Evolutionary conservation across 1,140 invertebrate species (phyloP).

Genomic region (Bursaphelenchus mucronatus): DNA sequence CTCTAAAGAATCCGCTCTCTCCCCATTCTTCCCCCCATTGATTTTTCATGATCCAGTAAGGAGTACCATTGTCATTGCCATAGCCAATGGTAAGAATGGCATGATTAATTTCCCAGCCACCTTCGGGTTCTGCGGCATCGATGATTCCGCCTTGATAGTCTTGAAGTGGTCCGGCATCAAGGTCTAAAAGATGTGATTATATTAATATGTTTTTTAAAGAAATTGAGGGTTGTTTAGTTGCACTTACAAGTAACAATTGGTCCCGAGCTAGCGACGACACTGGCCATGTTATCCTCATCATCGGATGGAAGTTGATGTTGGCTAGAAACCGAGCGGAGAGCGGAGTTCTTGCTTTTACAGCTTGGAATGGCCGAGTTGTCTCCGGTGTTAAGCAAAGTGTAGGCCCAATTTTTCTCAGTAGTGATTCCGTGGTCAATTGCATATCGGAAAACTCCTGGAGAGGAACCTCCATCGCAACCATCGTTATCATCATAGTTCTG

Average conservation of each 20-base stretch:
- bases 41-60: constrained; percentile 66
- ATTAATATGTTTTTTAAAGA: no score
- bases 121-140: no score
- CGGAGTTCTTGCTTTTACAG: neutral
- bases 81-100: constrained; percentile 65
- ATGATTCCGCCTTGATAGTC: no score
- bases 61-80: constrained; percentile 66
- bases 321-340: constrained; percentile 18
- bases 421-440: constrained; percentile 29
- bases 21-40: constrained; percentile 34
- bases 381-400: neutral
- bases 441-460: constrained; percentile 36
- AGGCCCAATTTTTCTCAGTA: constrained; percentile 20
- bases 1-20: constrained; percentile 24
- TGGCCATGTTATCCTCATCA: constrained; percentile 32
- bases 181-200: no score
- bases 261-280: constrained; percentile 32
- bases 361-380: neutral
- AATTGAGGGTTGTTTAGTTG: no score
- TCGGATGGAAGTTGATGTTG: constrained; percentile 10
- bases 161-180: no score
- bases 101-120: constrained; percentile 47
- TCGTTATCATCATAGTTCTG: constrained; percentile 15
- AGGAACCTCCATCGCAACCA: constrained; percentile 32
- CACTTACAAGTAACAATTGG: constrained; percentile 30